Evolutionary conservation across 2,797 vertebrate species (phyloP).

Genomic region (Cuniculus paca): DNA sequence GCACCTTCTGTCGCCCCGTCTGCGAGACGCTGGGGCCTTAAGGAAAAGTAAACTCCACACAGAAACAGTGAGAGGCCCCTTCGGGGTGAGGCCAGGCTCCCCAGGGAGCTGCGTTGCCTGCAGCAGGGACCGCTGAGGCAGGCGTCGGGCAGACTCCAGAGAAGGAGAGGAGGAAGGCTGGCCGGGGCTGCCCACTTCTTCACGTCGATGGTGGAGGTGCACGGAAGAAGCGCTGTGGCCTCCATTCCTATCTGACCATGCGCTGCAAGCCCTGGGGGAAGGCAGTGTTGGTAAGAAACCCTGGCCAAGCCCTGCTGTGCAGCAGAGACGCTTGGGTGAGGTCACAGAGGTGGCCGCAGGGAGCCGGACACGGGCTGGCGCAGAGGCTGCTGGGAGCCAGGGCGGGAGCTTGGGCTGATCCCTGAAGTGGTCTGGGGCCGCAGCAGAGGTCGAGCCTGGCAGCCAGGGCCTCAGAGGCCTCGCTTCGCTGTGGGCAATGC

Average conservation of each 20-base stretch:
- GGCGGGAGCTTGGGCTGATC: background rate
- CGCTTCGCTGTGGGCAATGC: background rate
- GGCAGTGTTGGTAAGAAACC: background rate
- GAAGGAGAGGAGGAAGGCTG: background rate
- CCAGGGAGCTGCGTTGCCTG: background rate
- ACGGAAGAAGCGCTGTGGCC: background rate
- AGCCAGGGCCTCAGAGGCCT: background rate
- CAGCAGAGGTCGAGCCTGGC: constrained; percentile 14
- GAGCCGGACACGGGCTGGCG: no score
- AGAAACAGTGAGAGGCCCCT: background rate
- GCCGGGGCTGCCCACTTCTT: constrained; percentile 6
- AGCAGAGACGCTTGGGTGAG: background rate
- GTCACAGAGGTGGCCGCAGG: background rate
- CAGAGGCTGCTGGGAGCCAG: background rate
- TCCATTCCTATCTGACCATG: background rate
- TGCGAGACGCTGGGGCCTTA: background rate
- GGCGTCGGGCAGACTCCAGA: background rate
- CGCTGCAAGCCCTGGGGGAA: background rate
- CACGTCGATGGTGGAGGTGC: background rate
- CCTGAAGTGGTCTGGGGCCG: background rate
- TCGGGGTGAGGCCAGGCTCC: background rate
- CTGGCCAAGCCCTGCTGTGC: background rate
- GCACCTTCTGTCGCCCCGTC: background rate
- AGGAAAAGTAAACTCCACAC: background rate
- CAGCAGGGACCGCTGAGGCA: background rate